Evolutionary conservation across 1,140 invertebrate species (phyloP).

Genomic region (Bombus difficillimus): DNA sequence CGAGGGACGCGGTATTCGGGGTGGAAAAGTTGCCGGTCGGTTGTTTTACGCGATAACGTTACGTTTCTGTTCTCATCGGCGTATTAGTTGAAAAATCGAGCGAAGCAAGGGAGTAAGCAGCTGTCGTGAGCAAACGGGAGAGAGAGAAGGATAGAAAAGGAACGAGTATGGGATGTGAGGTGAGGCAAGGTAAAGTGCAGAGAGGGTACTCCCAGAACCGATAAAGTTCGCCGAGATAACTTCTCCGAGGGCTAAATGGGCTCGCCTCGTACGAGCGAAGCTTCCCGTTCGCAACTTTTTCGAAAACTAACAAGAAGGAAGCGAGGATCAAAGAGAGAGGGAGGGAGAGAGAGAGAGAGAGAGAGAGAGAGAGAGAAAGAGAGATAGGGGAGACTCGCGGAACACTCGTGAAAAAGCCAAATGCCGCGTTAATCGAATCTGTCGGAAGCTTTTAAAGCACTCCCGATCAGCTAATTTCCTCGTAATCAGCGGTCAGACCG

Average conservation of each 20-base stretch:
- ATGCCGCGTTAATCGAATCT: conserved; percentile 63
- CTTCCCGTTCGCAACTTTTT: conserved; percentile 52
- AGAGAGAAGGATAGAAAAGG: background rate
- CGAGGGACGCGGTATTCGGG: background rate
- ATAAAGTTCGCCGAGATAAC: conserved; percentile 66
- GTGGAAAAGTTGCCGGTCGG: conserved; percentile 7
- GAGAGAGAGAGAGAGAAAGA: too few species aligned
- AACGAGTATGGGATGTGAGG: background rate
- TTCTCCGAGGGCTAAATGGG: conserved; percentile 58
- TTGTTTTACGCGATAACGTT: conserved; percentile 47
- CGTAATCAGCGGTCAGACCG: background rate
- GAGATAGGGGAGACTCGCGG: background rate
- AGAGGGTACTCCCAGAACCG: conserved; percentile 45
- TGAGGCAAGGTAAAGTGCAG: conserved; percentile 48
- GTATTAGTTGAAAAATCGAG: conserved; percentile 55
- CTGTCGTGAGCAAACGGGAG: background rate
- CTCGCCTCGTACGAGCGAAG: conserved; percentile 53
- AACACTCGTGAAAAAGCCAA: conserved; percentile 47
- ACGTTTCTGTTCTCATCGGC: conserved; percentile 32
- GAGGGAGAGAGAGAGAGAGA: too few species aligned
- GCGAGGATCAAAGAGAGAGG: background rate
- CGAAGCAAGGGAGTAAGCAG: conserved; percentile 3
- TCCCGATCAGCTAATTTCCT: conserved; percentile 49
- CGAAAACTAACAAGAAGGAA: conserved; percentile 40
- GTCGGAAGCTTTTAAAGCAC: conserved; percentile 66